Evolutionary conservation across 53 echinoderm and acorn worm species (phyloP), one percentile per base, ranked within the genome.

Genomic region (Henricia sp.): DNA sequence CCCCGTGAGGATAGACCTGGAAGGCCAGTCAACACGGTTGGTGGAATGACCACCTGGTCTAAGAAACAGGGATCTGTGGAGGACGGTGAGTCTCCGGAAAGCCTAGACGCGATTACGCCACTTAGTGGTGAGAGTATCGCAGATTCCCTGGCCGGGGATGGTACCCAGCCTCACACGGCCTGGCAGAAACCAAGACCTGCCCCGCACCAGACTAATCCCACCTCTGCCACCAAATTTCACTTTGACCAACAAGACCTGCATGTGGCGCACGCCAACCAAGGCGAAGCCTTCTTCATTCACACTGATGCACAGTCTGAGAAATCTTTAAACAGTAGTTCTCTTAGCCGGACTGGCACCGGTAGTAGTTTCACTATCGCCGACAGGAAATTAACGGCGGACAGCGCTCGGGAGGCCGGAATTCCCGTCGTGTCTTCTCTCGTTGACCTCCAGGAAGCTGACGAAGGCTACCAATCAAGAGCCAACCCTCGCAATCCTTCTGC

Each of bases 211-310:
- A 64, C 43, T 25, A 46, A 80, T 64, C 80, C 80, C 80, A 63
- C 80, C 64, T 62, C 80, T 80, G 63, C 37, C 62, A 80, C 80
- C 80, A 62, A 59, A 27, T 71, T 87, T 53, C 91, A 89, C 52
- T 59, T 50, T 51, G 26, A 57, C 71, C 92, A 88, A 65, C 53
- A 88, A 50, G 93, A 93, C 30, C 93, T 86, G 53, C 85, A 93
- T 38, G 53, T 91, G 20, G 82, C 90, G 16, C 92, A 92, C 69
- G 77, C 86, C 1, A 91, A 82, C 52, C 91, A 92, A 35, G 94
- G 96, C 16, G 94, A 93, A 67, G 96, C 96, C 34, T 96, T 96
- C 86, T 96, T 92, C 57, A 94, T 96, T 44, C 74, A 71, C 66
- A 73, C 91, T 54, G 64, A 71, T 30, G 58, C 77, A 64, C 56